phyloP scores from a whole-genome alignment of 1,140 invertebrate species.

The Melanaphis sacchari region DNA sequence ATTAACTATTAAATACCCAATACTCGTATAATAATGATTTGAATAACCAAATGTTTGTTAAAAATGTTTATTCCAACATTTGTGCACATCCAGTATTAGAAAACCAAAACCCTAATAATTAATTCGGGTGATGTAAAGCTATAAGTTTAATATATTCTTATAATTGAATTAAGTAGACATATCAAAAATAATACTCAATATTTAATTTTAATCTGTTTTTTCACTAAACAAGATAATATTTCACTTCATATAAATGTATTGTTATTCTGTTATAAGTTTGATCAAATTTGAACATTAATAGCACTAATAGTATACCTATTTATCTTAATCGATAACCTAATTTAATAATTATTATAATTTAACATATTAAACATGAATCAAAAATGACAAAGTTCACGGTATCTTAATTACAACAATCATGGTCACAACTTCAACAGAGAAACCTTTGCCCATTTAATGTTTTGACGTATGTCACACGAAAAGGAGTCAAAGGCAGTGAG shows the following conservation, averaged over 20 bases:
- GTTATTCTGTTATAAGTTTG: background rate
- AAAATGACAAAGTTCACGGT: background rate
- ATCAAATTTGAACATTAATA: background rate
- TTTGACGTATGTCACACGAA: background rate
- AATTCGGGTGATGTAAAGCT: too few relatives aligned
- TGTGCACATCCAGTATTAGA: too few relatives aligned
- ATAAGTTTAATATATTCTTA: too few relatives aligned
- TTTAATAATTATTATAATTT: background rate
- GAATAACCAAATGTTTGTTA: too few relatives aligned
- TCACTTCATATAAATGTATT: background rate
- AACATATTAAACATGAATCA: background rate
- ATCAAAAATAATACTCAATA: background rate
- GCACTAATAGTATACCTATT: background rate
- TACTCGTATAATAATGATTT: too few relatives aligned
- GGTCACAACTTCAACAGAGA: background rate
- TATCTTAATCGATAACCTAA: background rate
- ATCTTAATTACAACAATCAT: too few relatives aligned
- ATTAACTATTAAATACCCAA: too few relatives aligned
- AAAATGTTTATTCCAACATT: too few relatives aligned
- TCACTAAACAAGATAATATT: background rate
- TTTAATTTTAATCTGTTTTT: background rate
- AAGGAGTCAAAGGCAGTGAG: background rate
- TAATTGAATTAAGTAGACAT: too few relatives aligned
- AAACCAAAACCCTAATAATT: too few relatives aligned
- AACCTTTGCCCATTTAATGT: background rate